Evolutionary conservation across 2,113 vertebrate species (phyloP).

Genomic region (Calyptomena viridis): DNA sequence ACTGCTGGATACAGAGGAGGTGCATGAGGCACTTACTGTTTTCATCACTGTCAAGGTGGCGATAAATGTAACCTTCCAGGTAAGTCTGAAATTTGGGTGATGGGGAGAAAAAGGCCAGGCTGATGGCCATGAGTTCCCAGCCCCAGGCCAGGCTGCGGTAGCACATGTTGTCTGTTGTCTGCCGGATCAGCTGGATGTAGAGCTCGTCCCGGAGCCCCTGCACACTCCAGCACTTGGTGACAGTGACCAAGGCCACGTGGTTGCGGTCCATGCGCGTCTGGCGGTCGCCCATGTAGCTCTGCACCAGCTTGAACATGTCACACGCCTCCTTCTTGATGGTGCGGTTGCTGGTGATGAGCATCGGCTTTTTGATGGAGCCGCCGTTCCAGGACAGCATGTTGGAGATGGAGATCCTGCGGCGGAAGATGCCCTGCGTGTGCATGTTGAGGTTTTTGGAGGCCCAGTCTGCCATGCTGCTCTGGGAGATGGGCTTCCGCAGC

Average conservation of each 20-base stretch:
- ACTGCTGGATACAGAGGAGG: not conserved
- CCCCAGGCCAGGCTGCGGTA: constrained; percentile 83
- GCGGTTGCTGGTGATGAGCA: constrained; percentile 88
- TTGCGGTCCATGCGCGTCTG: constrained; percentile 85
- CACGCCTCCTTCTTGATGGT: constrained; percentile 87
- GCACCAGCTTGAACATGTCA: constrained; percentile 90
- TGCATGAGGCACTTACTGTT: constrained; percentile 79
- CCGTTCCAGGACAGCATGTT: constrained; percentile 93
- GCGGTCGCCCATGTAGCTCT: constrained; percentile 91
- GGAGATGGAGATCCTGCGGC: constrained; percentile 86
- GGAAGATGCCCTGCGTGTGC: constrained; percentile 91
- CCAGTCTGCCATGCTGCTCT: constrained; percentile 88
- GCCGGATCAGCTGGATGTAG: constrained; percentile 87
- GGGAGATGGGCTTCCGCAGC: constrained; percentile 81
- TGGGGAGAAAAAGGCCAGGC: constrained; percentile 88
- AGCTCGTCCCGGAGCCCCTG: constrained; percentile 87
- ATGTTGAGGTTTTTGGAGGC: constrained; percentile 91
- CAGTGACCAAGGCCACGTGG: constrained; percentile 78
- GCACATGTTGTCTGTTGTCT: constrained; percentile 85
- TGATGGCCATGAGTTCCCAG: constrained; percentile 91
- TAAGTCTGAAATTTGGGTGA: constrained; percentile 91
- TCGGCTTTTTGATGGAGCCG: constrained; percentile 88
- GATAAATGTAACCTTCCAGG: constrained; percentile 91
- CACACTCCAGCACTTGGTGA: constrained; percentile 90
- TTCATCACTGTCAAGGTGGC: constrained; percentile 86